These are phyloP conservation scores for Leptosomus discolor DNA, from an alignment of 2,113 vertebrate genomes.

Conservation along the genomic window DNA sequence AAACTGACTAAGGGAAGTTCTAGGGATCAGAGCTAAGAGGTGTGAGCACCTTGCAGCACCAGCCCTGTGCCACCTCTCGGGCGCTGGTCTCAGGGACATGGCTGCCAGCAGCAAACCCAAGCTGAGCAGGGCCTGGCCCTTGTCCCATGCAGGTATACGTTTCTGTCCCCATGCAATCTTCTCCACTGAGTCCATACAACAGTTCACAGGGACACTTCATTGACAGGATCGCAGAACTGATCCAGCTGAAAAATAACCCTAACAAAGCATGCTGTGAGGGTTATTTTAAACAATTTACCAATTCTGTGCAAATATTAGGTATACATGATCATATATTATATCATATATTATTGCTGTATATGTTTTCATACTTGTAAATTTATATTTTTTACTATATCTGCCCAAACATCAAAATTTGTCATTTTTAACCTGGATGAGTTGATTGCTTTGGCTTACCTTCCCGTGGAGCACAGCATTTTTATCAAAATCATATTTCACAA, in stretches of 20 bases:
- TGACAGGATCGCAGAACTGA: neutral
- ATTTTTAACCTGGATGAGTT: neutral
- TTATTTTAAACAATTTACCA: neutral
- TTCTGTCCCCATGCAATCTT: neutral
- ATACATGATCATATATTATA: neutral
- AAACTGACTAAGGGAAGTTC: neutral
- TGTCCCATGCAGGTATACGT: accelerated
- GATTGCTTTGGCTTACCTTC: neutral
- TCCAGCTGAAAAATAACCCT: neutral
- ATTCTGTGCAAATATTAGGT: neutral
- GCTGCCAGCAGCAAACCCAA: neutral
- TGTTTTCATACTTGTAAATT: neutral
- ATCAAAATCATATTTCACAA: neutral
- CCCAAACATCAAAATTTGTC: neutral
- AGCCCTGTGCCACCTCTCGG: neutral
- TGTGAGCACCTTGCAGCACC: neutral
- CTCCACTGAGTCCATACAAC: neutral
- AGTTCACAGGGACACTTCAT: neutral
- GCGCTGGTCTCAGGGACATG: neutral
- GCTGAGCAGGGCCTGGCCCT: neutral
- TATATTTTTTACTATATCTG: neutral
- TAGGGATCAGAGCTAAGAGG: neutral
- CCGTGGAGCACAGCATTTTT: neutral
- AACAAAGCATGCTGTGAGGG: neutral
- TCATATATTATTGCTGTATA: neutral